Percentiles rank a stretch among this genome's conserved stretches.
These are phyloP conservation scores for Hirtodrosophila confusa DNA, from an alignment of 2,888 invertebrate species.

Conservation along the genomic window DNA sequence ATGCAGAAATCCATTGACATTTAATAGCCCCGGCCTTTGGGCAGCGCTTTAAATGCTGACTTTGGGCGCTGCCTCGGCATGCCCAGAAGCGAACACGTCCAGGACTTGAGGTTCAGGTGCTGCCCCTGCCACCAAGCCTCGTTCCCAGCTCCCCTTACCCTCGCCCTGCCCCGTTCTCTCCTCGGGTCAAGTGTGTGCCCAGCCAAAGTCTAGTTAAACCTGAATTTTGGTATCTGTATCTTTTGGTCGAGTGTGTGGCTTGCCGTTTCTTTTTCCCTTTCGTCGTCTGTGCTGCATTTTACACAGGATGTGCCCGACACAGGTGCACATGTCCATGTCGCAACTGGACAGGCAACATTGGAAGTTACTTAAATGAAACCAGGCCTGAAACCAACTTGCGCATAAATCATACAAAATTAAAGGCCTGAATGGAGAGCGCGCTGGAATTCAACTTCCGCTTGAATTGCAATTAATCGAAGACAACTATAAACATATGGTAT, in stretches of 20 bases:
- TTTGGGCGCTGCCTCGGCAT: conserved; percentile 19
- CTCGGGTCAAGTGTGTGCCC: conserved; percentile 7
- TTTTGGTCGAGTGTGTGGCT: conserved; percentile 27
- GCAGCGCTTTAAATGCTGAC: conserved; percentile 49
- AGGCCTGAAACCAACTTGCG: conserved; percentile 47
- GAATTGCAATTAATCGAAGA: conserved; percentile 47
- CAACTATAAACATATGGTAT: conserved; percentile 4
- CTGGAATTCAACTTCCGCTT: conserved; percentile 42
- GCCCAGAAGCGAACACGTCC: conserved; percentile 22
- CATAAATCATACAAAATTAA: conserved; percentile 74
- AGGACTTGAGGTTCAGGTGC: conserved; percentile 37
- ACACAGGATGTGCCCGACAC: conserved; percentile 72
- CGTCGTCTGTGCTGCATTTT: conserved; percentile 15
- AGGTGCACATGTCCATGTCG: conserved; percentile 71
- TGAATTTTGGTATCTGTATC: conserved; percentile 67
- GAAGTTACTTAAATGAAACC: conserved; percentile 53
- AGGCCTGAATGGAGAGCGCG: conserved; percentile 27
- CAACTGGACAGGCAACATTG: conserved; percentile 47
- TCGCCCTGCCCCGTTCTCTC: not conserved
- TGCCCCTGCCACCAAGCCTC: conserved; percentile 26
- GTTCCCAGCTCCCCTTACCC: not conserved
- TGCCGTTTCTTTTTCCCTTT: conserved; percentile 12
- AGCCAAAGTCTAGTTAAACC: conserved; percentile 71
- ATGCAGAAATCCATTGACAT: conserved; percentile 82
- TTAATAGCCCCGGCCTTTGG: conserved; percentile 65